These are phyloP conservation scores for Strigamia transsilvanica DNA, from an alignment of 2,888 invertebrate species.

Conservation along the genomic window DNA sequence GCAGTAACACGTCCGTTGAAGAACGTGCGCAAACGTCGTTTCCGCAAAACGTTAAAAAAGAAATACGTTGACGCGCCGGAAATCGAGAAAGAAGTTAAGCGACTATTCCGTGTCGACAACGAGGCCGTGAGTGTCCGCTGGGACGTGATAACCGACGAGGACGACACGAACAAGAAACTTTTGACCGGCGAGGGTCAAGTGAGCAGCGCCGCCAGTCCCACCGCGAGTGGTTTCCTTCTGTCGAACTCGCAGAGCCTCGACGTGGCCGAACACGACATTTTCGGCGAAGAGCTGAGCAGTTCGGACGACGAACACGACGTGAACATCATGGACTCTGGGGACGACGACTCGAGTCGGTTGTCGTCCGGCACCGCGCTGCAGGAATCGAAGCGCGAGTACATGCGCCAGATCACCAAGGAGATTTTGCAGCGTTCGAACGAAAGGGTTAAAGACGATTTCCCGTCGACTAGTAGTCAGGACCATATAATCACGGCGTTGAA, in stretches of 20 bases:
- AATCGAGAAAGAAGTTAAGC: slow-evolving; percentile 96
- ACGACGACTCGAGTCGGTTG: slow-evolving; percentile 71
- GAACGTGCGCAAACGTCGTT: slow-evolving; percentile 90
- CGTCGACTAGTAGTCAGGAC: slow-evolving; percentile 49
- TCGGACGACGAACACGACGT: slow-evolving; percentile 79
- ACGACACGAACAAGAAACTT: slow-evolving; percentile 68
- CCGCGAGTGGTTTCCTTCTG: slow-evolving; percentile 53
- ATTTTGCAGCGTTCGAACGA: slow-evolving; percentile 65
- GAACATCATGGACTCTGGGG: slow-evolving; percentile 80
- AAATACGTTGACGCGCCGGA: slow-evolving; percentile 97
- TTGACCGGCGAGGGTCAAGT: slow-evolving; percentile 53
- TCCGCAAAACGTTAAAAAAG: slow-evolving; percentile 93
- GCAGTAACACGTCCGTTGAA: slow-evolving; percentile 90
- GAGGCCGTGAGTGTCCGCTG: slow-evolving; percentile 88
- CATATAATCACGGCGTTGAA: slow-evolving; percentile 60
- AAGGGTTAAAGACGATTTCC: slow-evolving; percentile 5
- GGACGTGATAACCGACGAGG: slow-evolving; percentile 89
- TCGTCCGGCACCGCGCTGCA: slow-evolving; percentile 76
- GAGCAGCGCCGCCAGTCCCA: slow-evolving; percentile 54
- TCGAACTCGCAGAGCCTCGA: slow-evolving; percentile 56
- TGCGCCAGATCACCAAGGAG: slow-evolving; percentile 72
- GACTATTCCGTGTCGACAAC: slow-evolving; percentile 87
- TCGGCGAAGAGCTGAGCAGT: slow-evolving; percentile 91
- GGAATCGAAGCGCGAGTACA: slow-evolving; percentile 60
- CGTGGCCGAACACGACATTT: slow-evolving; percentile 80